Evolutionary conservation across 1,140 invertebrate species (phyloP), one percentile per base, ranked within the genome.

Genomic region (Drosophila albomicans): DNA sequence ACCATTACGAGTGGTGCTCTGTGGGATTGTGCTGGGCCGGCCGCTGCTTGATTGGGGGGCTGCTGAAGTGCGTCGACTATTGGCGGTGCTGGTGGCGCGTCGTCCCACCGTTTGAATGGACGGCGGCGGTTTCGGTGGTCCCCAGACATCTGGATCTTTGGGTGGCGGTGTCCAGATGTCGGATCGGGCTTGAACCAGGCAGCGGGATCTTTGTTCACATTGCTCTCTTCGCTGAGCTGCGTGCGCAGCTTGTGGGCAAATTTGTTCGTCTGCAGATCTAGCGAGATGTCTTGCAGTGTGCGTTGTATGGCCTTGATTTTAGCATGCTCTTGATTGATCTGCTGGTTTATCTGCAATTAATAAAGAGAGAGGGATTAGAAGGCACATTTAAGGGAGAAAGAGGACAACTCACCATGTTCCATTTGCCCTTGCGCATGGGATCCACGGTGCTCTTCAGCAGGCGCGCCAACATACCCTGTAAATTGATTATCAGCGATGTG

Each of bases 251-350:
- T 91, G 28, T 82, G 79, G 30, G 86, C 78, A 52, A 91, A 91
- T 56, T 84, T 88, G 15, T 81, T 85, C 46, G 58, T 86, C 56
- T 92, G 91, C 62, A 93, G 77, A 78, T 92, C 92, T 35, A 93
- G 65, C 11, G 92, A 92, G 54, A 93, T 92, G 38, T 92, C 92
- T 59, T 84, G 94, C 64, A 98, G 92, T 7, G 96, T 96, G 64
- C 94, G 95, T 74, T 95, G 96, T 30, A 96, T 95, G 52, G 96
- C 95, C 93, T 98, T 98, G 1, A 99, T 95, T 92, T 97, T 96
- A 89, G 98, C 97, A 93, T 98, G 98, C 93, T 99, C 98, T 54
- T 95, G 94, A 28, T 95, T 95, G 82, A 99, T 96, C 93, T 98
- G 96, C 82, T 97, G 96, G 91, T 98, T 97, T 8, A 98, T 95